These are phyloP conservation scores for Acomys russatus DNA, from an alignment of 2,797 vertebrate species.

Conservation along the genomic window DNA sequence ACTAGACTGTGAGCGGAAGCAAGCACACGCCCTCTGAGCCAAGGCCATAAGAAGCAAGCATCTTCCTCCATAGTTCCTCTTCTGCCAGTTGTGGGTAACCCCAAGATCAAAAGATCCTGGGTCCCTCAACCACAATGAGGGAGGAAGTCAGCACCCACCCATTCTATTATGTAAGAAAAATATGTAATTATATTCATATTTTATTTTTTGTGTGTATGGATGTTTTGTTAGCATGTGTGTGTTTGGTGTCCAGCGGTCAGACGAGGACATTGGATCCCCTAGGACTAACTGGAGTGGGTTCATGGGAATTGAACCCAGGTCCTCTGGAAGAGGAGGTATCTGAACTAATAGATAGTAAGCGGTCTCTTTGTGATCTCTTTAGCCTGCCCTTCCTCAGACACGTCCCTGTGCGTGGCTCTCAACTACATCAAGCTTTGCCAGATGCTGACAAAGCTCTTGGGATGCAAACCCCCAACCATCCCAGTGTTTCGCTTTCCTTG, in stretches of 20 bases:
- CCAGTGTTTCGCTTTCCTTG: neutral
- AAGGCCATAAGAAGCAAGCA: neutral
- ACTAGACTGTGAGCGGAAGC: neutral
- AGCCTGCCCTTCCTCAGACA: neutral
- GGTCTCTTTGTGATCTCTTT: neutral
- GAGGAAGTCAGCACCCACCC: neutral
- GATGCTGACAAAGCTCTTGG: constrained; percentile 53
- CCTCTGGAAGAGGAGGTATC: neutral
- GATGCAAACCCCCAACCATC: neutral
- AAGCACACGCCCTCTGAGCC: neutral
- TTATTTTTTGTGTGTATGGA: neutral
- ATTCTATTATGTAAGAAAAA: neutral
- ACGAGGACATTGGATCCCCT: neutral
- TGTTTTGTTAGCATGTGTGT: neutral
- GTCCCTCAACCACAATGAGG: neutral
- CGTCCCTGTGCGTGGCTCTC: neutral
- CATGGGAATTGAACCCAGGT: neutral
- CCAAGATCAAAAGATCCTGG: neutral
- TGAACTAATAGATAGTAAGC: neutral
- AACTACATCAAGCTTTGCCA: neutral
- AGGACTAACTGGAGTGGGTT: neutral
- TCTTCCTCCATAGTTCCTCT: neutral
- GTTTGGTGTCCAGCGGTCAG: neutral
- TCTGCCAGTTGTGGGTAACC: neutral
- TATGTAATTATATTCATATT: neutral